These are phyloP conservation scores for Alexandromys fortis DNA, from an alignment of 2,113 vertebrate genomes.

Conservation along the genomic window DNA sequence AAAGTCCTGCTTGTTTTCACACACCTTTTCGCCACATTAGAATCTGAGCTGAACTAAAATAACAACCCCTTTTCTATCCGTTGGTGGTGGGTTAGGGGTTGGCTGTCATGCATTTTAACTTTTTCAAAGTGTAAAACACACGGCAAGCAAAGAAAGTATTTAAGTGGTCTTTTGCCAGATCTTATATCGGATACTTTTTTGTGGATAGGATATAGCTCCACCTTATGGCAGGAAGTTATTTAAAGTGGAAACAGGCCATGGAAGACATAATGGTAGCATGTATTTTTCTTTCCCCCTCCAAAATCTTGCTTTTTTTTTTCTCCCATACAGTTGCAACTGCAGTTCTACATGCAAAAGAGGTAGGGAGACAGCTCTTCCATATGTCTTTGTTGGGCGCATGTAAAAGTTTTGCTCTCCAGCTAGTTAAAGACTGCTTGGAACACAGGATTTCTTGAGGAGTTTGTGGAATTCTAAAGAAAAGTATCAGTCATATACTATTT, in stretches of 20 bases:
- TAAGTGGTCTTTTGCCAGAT: slow-evolving; percentile 72
- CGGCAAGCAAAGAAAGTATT: slow-evolving; percentile 70
- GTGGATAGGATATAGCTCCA: slow-evolving; percentile 73
- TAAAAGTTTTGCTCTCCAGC: not conserved
- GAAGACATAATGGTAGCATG: not conserved
- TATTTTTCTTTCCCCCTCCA: not conserved
- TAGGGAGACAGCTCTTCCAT: not conserved
- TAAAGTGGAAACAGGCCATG: slow-evolving; percentile 6
- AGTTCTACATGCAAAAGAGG: not conserved
- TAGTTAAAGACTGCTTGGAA: not conserved
- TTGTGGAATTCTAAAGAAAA: not conserved
- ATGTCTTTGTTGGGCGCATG: not conserved
- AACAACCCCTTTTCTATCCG: slow-evolving; percentile 71
- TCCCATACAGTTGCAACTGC: not conserved
- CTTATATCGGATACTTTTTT: slow-evolving; percentile 38
- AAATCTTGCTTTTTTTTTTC: not conserved
- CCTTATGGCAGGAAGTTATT: slow-evolving; percentile 67
- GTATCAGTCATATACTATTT: not conserved
- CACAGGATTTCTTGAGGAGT: not conserved
- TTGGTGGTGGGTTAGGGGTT: slow-evolving; percentile 40
- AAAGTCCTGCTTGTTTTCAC: slow-evolving; percentile 82
- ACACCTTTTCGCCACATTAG: slow-evolving; percentile 83
- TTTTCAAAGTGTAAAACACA: slow-evolving; percentile 73
- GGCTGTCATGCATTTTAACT: slow-evolving; percentile 76
- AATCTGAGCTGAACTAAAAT: slow-evolving; percentile 78